Percentiles rank a stretch among this genome's conserved stretches.
Conservation (phyloP, 1,140 invertebrate species). For the Pogonomyrmex barbatus region DNA sequence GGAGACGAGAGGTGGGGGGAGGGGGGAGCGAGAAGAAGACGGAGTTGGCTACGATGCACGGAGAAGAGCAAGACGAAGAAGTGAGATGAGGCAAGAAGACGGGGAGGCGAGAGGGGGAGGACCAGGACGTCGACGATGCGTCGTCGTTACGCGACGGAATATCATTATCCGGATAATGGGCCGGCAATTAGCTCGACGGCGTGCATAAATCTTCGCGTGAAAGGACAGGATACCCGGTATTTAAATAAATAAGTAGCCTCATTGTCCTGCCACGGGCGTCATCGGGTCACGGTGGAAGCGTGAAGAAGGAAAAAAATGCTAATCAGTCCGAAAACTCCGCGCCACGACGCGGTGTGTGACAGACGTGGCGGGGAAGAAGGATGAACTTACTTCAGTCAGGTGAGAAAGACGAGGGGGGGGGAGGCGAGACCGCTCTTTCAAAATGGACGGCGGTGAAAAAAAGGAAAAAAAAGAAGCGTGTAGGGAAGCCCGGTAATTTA, state of each 20-base stretch:
- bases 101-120: conserved; percentile 2
- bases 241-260: conserved; percentile 81
- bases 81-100: conserved; percentile 3
- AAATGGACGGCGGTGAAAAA: conserved; percentile 26
- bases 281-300: conserved; percentile 76
- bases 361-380: conserved; percentile 55
- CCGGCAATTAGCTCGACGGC: conserved; percentile 80
- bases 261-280: conserved; percentile 77
- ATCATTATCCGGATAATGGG: conserved; percentile 81
- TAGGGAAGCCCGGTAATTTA: conserved; percentile 53
- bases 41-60: neutral
- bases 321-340: conserved; percentile 78
- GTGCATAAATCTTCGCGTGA: conserved; percentile 82
- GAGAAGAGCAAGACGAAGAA: conserved; percentile 42
- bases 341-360: conserved; percentile 53
- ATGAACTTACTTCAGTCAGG: conserved; percentile 35
- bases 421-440: conserved; percentile 43
- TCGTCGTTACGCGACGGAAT: conserved; percentile 78
- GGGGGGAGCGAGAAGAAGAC: conserved; percentile 6
- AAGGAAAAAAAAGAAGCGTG: neutral
- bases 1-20: neutral
- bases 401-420: conserved; percentile 5
- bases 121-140: conserved; percentile 67
- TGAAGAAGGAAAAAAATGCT: conserved; percentile 78
- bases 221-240: conserved; percentile 82